These are phyloP conservation scores for Dasyornis broadbenti DNA, from an alignment of 2,113 vertebrate species.

Conservation along the genomic window DNA sequence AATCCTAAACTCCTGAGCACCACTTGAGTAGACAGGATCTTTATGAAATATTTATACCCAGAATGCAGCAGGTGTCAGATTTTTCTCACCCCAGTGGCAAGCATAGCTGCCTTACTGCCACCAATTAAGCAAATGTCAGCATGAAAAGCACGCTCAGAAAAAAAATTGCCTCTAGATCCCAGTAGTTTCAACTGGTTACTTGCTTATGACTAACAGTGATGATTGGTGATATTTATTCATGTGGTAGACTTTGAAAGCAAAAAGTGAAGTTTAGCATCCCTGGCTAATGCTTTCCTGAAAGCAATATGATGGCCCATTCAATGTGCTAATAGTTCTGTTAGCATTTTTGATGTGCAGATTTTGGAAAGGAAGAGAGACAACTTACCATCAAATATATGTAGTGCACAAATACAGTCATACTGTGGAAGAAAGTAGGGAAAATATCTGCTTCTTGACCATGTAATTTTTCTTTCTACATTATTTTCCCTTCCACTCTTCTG, in stretches of 20 bases:
- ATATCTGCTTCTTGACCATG: neutral
- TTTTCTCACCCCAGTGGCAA: slow-evolving; percentile 1
- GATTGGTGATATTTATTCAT: slow-evolving; percentile 32
- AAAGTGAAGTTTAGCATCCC: neutral
- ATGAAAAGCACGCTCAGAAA: neutral
- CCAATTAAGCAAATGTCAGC: slow-evolving; percentile 7
- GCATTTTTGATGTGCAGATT: neutral
- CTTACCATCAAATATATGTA: neutral
- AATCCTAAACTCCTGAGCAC: neutral
- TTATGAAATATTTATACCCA: neutral
- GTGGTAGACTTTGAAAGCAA: slow-evolving; percentile 7
- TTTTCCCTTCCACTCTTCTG: neutral
- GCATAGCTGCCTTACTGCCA: neutral
- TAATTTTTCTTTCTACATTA: neutral
- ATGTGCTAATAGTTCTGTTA: neutral
- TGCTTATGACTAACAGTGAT: slow-evolving; percentile 43
- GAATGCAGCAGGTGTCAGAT: neutral
- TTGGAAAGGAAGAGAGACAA: neutral
- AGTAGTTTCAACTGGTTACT: slow-evolving; percentile 5
- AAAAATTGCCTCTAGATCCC: neutral
- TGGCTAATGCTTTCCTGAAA: neutral
- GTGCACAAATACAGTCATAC: neutral
- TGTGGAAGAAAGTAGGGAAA: neutral
- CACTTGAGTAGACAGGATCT: neutral
- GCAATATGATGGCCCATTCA: neutral